phyloP scores from a whole-genome alignment of 2,113 vertebrate species.

The Nannobrachium achirus region DNA sequence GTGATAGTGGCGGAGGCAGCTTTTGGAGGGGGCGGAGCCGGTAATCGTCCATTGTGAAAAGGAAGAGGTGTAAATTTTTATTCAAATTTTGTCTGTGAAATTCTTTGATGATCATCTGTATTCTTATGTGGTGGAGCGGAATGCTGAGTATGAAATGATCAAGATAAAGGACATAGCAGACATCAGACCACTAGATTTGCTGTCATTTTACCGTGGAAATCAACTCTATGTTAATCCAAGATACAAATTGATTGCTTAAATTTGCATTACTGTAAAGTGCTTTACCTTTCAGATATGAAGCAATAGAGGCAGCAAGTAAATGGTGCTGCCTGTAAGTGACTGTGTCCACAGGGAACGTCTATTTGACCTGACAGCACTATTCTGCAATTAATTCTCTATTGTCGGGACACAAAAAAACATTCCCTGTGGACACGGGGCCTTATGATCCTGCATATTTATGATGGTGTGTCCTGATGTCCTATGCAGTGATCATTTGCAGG shows the following conservation, averaged over 20 bases:
- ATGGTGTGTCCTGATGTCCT: background rate
- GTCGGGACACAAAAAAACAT: too few species aligned
- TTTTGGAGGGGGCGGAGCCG: too few species aligned
- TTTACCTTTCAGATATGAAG: too few species aligned
- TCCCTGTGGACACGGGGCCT: too few species aligned
- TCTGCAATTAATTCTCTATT: too few species aligned
- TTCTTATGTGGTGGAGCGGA: background rate
- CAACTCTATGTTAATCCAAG: background rate
- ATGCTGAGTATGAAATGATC: slow-evolving; percentile 5
- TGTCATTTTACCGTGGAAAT: background rate
- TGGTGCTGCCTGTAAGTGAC: too few species aligned
- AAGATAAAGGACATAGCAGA: background rate
- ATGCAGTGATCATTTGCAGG: background rate
- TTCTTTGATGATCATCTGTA: background rate
- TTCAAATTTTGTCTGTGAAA: background rate
- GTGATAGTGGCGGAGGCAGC: too few species aligned
- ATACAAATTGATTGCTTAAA: too few species aligned
- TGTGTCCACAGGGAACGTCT: too few species aligned
- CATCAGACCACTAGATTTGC: background rate
- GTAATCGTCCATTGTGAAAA: slow-evolving; percentile 1
- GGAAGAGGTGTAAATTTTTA: background rate
- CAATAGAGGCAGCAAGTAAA: too few species aligned
- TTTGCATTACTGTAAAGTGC: too few species aligned
- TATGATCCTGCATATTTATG: background rate
- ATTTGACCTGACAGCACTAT: too few species aligned